These are phyloP conservation scores for Gambusia yucatana DNA, from an alignment of 2,797 vertebrate species.

Conservation along the genomic window DNA sequence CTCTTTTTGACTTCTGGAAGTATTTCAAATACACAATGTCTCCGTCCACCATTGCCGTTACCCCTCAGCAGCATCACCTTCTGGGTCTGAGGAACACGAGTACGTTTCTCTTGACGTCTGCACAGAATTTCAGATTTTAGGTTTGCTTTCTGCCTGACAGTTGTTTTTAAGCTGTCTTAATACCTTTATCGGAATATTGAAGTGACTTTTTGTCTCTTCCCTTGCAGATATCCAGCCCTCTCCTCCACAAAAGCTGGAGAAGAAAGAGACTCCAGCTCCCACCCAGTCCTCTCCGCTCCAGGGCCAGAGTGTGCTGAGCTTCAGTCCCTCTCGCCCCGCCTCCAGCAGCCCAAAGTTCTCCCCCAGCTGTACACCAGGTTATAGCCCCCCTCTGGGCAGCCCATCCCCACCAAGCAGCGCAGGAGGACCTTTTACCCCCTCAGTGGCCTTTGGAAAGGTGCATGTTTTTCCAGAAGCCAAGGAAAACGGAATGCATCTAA, in stretches of 20 bases:
- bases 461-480: background rate
- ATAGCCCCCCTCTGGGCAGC: constrained; percentile 86
- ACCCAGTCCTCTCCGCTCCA: constrained; percentile 84
- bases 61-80: constrained; percentile 87
- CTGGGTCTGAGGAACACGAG: constrained; percentile 84
- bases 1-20: constrained; percentile 95
- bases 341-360: constrained; percentile 90
- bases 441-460: constrained; percentile 84
- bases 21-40: constrained; percentile 96
- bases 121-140: background rate
- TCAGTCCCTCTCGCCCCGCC: constrained; percentile 89
- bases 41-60: constrained; percentile 83
- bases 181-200: no score
- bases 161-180: background rate
- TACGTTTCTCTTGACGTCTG: constrained; percentile 37
- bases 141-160: background rate
- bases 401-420: constrained; percentile 77
- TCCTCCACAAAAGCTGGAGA: constrained; percentile 82
- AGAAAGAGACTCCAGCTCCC: constrained; percentile 81
- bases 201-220: background rate
- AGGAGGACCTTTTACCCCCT: constrained; percentile 77
- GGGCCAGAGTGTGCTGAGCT: constrained; percentile 94
- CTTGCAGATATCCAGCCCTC: constrained; percentile 83
- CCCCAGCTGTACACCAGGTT: constrained; percentile 84
- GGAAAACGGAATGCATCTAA: background rate